Percentiles rank a stretch among this genome's conserved stretches.
Conservation (phyloP, 2,888 invertebrate genomes). For the Ophioninae sp. region DNA sequence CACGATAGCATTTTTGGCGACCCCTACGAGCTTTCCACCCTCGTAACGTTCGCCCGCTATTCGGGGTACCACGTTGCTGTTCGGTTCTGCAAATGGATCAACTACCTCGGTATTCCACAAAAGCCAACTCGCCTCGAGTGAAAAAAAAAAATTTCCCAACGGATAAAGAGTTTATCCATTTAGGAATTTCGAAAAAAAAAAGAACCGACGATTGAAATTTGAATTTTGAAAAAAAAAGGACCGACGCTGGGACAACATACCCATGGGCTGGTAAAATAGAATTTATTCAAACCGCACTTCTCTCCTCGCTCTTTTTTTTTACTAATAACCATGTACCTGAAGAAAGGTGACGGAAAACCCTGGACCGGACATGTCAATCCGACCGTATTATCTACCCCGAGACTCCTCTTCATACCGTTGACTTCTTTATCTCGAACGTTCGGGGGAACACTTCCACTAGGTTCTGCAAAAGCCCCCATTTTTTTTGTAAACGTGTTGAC, state of each 20-base stretch:
- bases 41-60: constrained; percentile 85
- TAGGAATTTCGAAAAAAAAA: neutral
- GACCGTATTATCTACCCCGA: constrained; percentile 69
- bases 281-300: neutral
- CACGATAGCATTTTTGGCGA: constrained; percentile 82
- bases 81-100: constrained; percentile 82
- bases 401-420: constrained; percentile 73
- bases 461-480: constrained; percentile 75
- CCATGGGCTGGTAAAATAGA: constrained; percentile 76
- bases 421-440: constrained; percentile 80
- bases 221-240: too few species aligned
- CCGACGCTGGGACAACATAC: constrained; percentile 84
- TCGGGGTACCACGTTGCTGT: constrained; percentile 85
- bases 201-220: too few species aligned
- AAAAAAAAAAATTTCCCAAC: neutral
- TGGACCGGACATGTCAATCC: constrained; percentile 84
- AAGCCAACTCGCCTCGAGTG: neutral
- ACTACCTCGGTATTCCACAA: constrained; percentile 10
- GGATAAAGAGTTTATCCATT: neutral
- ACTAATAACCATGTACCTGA: constrained; percentile 79
- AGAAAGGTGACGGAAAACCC: constrained; percentile 82
- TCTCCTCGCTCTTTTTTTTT: neutral
- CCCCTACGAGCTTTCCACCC: constrained; percentile 85
- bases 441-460: constrained; percentile 80
- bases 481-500: neutral